Percentiles rank a stretch among this genome's conserved stretches.
Conservation (phyloP, 2,888 invertebrate species). For the Eilema caniola region DNA sequence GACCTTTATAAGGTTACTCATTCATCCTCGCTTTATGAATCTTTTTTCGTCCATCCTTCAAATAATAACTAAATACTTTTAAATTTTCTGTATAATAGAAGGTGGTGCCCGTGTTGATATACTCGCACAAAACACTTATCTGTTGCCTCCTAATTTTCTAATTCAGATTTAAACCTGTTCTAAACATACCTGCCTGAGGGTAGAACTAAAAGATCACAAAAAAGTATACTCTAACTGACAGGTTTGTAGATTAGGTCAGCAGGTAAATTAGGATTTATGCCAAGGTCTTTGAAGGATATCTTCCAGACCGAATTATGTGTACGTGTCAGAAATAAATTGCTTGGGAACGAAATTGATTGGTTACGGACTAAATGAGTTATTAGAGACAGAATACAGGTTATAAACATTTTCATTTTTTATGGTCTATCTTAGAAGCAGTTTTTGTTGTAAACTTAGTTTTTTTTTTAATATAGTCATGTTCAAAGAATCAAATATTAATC, state of each 20-base stretch:
- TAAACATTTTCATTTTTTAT: constrained; percentile 25
- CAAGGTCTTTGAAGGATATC: constrained; percentile 36
- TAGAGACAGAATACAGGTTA: constrained; percentile 18
- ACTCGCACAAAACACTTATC: neutral
- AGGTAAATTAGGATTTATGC: constrained; percentile 29
- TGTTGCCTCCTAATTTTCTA: neutral
- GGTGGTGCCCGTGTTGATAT: neutral
- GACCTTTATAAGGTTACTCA: neutral
- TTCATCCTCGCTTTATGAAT: neutral
- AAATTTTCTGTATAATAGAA: neutral
- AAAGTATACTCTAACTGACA: constrained; percentile 27
- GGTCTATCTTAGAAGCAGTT: neutral
- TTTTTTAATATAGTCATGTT: neutral
- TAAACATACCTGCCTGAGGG: neutral
- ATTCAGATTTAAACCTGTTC: constrained; percentile 6
- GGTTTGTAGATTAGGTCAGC: constrained; percentile 32
- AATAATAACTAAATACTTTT: neutral
- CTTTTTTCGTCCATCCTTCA: neutral
- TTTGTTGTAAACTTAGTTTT: neutral
- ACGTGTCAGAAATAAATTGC: constrained; percentile 32
- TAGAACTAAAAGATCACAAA: constrained; percentile 8
- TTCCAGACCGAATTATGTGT: constrained; percentile 23
- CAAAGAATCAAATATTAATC: neutral
- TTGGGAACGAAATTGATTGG: constrained; percentile 38
- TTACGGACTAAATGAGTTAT: constrained; percentile 32